phyloP scores from a whole-genome alignment of 2,888 invertebrate genomes.

The Acleris emargana region DNA sequence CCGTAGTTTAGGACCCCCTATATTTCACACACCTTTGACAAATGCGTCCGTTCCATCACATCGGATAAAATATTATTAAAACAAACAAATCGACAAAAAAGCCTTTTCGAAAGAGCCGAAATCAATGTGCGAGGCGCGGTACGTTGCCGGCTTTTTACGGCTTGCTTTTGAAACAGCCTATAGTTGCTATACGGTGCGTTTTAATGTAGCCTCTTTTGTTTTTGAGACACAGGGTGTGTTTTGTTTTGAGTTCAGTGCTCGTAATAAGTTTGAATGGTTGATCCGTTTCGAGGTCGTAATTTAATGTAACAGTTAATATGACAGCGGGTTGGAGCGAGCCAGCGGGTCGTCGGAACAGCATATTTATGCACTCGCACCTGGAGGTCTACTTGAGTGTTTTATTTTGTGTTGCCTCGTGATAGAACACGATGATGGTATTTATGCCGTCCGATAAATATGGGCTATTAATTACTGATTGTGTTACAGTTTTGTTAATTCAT shows the following conservation, averaged over 20 bases:
- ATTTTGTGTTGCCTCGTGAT: constrained; percentile 74
- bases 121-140: constrained; percentile 81
- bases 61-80: constrained; percentile 83
- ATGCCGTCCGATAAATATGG: constrained; percentile 75
- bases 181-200: constrained; percentile 14
- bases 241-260: constrained; percentile 47
- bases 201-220: constrained; percentile 39
- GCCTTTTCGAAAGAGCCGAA: constrained; percentile 81
- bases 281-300: constrained; percentile 77
- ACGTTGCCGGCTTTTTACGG: constrained; percentile 57
- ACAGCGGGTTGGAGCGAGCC: constrained; percentile 81
- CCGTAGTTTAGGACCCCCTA: constrained; percentile 55
- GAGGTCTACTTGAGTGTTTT: constrained; percentile 77
- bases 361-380: constrained; percentile 83
- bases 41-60: constrained; percentile 81
- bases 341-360: constrained; percentile 79
- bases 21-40: constrained; percentile 77
- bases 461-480: constrained; percentile 80
- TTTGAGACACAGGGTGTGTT: constrained; percentile 39
- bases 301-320: constrained; percentile 84
- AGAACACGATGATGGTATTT: constrained; percentile 72
- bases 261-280: constrained; percentile 71
- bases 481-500: constrained; percentile 77
- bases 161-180: constrained; percentile 48
- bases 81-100: constrained; percentile 83